phyloP scores from a whole-genome alignment of 2,888 invertebrate species.

The Cryptocheilus praepositus region DNA sequence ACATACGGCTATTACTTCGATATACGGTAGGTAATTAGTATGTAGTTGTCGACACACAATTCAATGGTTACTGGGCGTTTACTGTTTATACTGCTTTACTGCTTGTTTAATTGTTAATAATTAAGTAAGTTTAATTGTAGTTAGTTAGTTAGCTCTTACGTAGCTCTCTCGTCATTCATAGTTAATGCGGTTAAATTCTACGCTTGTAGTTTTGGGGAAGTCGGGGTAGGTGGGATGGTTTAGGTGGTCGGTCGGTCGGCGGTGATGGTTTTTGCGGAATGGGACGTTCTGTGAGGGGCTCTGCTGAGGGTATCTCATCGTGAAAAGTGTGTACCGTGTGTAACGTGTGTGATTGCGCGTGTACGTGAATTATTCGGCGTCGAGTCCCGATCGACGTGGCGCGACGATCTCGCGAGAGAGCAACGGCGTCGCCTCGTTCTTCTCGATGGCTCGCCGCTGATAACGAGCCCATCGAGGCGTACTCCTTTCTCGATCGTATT shows the following conservation, averaged over 20 bases:
- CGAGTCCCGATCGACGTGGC: slow-evolving; percentile 32
- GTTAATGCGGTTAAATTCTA: slow-evolving; percentile 74
- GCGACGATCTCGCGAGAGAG: slow-evolving; percentile 25
- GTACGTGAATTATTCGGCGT: slow-evolving; percentile 11
- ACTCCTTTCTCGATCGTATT: slow-evolving; percentile 12
- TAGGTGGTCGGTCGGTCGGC: slow-evolving; percentile 31
- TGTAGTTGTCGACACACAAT: slow-evolving; percentile 76
- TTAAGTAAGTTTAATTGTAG: slow-evolving; percentile 75
- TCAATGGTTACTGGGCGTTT: slow-evolving; percentile 74
- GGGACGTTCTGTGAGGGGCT: slow-evolving; percentile 13
- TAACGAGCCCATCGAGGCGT: slow-evolving; percentile 6
- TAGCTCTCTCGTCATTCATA: slow-evolving; percentile 69
- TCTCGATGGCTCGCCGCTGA: slow-evolving; percentile 6
- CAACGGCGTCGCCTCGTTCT: slow-evolving; percentile 10
- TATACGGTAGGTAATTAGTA: slow-evolving; percentile 75
- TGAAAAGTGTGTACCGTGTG: too few species aligned
- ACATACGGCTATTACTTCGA: slow-evolving; percentile 75
- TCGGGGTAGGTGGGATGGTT: slow-evolving; percentile 20
- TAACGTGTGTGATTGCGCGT: too few species aligned
- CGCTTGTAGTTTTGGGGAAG: slow-evolving; percentile 62
- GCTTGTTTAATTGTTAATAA: slow-evolving; percentile 74
- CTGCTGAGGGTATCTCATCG: too few species aligned
- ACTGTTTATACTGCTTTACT: slow-evolving; percentile 75
- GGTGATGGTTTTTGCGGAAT: slow-evolving; percentile 9
- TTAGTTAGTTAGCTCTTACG: slow-evolving; percentile 73